Evolutionary conservation across 2,888 invertebrate species (phyloP), one percentile per base, ranked within the genome.

Genomic region (Ectemnius continuus): DNA sequence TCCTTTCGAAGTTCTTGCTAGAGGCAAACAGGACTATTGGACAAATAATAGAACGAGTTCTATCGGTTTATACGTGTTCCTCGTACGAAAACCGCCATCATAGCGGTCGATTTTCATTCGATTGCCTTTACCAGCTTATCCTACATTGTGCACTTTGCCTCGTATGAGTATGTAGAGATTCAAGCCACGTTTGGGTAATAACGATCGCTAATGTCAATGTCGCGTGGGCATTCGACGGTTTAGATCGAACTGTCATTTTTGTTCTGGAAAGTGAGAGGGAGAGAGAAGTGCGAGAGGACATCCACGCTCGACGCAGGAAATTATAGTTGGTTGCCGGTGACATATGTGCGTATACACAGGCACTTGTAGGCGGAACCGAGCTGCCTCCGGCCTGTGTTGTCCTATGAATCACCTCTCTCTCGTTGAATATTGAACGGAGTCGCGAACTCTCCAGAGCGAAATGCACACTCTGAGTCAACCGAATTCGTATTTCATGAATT

Each of bases 391-490:
- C 61, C 62, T 16, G n/a, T 52, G 52, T 16, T 52, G n/a, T 64
- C 48, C 61, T 26, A 70, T 65, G 73, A 76, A 73, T 78, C 77
- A 64, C 61, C 48, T 36, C 36, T 36, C 36, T 36, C 65, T 23
- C 52, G 20, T 26, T 26, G 66, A 48, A 47, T 67, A 76, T 76
- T 60, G 73, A 70, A 61, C 73, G 66, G 52, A 14, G 14, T 66
- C 76, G 91, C 91, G 8, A 26, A 36, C 36, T 36, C 36, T 36
- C 36, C 2, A 23, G 36, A 11, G 36, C 36, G 36, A 36, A 36
- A 36, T 36, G 36, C 36, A 36, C 36, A 36, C 36, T 36, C 36
- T 36, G 36, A 36, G 36, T 65, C 47, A 52, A 46, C 60, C 20
- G 65, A 61, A 66, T 48, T 66, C 36, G 65, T 26, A 16, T 52